phyloP scores from a whole-genome alignment of 2,888 invertebrate genomes.

The Chrysina gloriosa region DNA sequence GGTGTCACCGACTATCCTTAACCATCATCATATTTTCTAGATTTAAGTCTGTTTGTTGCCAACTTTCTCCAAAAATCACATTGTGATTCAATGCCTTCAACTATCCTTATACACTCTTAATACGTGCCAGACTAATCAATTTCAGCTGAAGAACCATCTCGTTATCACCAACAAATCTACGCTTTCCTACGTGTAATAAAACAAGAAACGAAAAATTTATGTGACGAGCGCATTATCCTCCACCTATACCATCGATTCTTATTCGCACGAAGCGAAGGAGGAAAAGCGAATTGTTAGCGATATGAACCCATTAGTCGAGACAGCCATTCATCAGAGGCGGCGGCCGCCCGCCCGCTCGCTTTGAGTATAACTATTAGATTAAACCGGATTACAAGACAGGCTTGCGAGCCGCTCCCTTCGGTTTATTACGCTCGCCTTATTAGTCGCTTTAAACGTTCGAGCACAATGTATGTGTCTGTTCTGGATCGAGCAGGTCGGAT shows the following conservation, averaged over 20 bases:
- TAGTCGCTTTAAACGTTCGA: slow-evolving; percentile 12
- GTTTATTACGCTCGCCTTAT: slow-evolving; percentile 29
- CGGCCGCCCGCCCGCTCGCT: not conserved
- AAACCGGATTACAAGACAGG: slow-evolving; percentile 24
- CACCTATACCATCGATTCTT: not conserved
- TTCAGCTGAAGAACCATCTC: no score
- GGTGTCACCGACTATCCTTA: no score
- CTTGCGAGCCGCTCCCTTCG: not conserved
- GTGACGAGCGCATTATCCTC: slow-evolving; percentile 37
- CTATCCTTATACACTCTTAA: no score
- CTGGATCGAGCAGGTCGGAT: slow-evolving; percentile 1
- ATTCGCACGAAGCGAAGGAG: not conserved
- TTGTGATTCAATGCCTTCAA: no score
- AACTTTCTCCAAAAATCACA: no score
- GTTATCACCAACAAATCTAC: not conserved
- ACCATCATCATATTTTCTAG: no score
- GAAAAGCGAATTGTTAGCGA: slow-evolving; percentile 49
- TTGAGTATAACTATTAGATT: slow-evolving; percentile 37
- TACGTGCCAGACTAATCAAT: no score
- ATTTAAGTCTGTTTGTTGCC: no score
- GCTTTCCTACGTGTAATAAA: slow-evolving; percentile 39
- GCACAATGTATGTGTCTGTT: slow-evolving; percentile 9
- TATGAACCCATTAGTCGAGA: slow-evolving; percentile 48
- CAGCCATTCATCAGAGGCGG: slow-evolving; percentile 47
- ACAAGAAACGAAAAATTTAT: slow-evolving; percentile 39